A percentile compares a stretch with the other conserved stretches of the same genome.
phyloP scores from a whole-genome alignment of 2,888 invertebrate genomes.

The Carpatolechia fugitivella region DNA sequence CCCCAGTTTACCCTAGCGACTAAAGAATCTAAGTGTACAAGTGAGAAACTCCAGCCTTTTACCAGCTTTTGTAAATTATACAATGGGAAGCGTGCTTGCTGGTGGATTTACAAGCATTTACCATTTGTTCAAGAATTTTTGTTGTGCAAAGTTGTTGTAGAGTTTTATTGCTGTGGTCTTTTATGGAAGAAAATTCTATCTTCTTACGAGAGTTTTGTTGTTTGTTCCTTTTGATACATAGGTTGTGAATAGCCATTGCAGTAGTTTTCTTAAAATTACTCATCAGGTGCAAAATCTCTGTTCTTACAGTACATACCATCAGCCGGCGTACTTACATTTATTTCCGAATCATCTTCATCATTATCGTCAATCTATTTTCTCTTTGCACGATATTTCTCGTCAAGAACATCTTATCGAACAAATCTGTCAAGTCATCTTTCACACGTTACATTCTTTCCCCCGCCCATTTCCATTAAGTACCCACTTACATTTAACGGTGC shows the following conservation, averaged over 20 bases:
- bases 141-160: neutral
- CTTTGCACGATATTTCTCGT: neutral
- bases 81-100: constrained; percentile 7
- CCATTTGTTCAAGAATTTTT: constrained; percentile 6
- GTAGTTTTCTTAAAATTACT: too few species aligned
- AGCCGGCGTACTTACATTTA: neutral
- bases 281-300: too few species aligned
- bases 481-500: constrained; percentile 9
- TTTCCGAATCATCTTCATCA: neutral
- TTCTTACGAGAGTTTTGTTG: neutral
- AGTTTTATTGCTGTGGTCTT: neutral
- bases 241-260: too few species aligned
- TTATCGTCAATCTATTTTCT: constrained; percentile 1
- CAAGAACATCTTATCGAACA: neutral
- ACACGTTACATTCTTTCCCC: constrained; percentile 5
- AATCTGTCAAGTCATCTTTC: constrained; percentile 4
- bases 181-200: neutral
- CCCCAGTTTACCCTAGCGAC: constrained; percentile 51
- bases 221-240: neutral
- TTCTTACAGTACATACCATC: neutral
- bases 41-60: constrained; percentile 8
- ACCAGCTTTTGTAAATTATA: constrained; percentile 1
- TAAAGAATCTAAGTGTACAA: constrained; percentile 17
- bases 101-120: constrained; percentile 9
- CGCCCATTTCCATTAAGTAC: constrained; percentile 12